phyloP scores from a whole-genome alignment of 2,113 vertebrate genomes.

The Gymnobelideus leadbeateri region DNA sequence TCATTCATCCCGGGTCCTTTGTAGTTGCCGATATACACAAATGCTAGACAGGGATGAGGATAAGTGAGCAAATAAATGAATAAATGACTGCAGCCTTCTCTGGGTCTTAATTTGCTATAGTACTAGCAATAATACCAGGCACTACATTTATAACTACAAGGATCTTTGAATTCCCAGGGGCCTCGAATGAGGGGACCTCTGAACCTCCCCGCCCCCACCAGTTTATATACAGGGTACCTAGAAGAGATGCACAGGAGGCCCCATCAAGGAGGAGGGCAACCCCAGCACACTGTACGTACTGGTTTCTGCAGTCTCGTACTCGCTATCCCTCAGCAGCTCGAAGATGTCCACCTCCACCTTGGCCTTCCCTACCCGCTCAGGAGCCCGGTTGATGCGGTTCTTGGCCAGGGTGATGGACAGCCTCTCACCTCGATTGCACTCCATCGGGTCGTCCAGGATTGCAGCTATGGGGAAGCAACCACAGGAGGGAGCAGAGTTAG shows the following conservation, averaged over 20 bases:
- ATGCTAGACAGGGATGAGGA: not conserved
- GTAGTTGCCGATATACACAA: not conserved
- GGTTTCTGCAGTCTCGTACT: slow-evolving; percentile 98
- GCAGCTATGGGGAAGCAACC: slow-evolving; percentile 85
- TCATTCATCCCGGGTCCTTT: not conserved
- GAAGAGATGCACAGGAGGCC: not conserved
- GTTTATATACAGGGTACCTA: not conserved
- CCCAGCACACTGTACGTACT: slow-evolving; percentile 86
- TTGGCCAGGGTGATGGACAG: slow-evolving; percentile 98
- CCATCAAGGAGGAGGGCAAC: slow-evolving; percentile 7
- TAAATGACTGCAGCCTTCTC: not conserved
- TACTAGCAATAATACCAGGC: not conserved
- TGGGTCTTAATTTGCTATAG: not conserved
- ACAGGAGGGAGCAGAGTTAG: slow-evolving; percentile 62
- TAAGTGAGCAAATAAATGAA: slow-evolving; percentile 15
- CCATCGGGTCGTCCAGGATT: slow-evolving; percentile 99
- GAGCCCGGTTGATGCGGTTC: slow-evolving; percentile 95
- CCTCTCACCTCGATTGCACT: slow-evolving; percentile 98
- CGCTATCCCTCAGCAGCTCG: slow-evolving; percentile 97
- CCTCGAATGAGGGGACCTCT: not conserved
- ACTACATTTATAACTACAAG: not conserved
- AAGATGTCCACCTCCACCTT: slow-evolving; percentile 98
- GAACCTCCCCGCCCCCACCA: not conserved
- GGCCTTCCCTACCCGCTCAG: slow-evolving; percentile 93
- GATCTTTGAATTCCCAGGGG: not conserved